Conservation (phyloP, 2,797 vertebrate genomes). For the Onychomys leucogaster region DNA sequence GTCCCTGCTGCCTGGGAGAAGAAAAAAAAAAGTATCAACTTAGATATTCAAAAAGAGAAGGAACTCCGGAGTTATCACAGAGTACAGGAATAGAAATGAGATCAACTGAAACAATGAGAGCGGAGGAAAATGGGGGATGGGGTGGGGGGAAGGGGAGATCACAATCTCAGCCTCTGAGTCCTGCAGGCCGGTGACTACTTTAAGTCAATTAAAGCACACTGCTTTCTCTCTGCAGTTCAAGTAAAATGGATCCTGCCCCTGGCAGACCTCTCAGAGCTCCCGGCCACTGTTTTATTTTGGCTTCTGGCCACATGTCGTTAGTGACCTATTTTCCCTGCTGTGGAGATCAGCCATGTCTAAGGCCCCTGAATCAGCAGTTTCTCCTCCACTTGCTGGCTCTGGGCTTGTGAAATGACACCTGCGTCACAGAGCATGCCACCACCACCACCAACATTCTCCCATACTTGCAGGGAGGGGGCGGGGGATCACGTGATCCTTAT, state of each 20-base stretch:
- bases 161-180: conserved; percentile 55
- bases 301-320: conserved; percentile 84
- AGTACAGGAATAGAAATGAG: conserved; percentile 74
- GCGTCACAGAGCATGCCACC: background rate
- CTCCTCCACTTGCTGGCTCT: conserved; percentile 66
- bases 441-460: background rate
- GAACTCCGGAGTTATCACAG: conserved; percentile 70
- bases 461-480: fast-evolving
- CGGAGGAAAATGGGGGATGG: conserved; percentile 76
- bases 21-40: background rate
- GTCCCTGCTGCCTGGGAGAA: background rate
- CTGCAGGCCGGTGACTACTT: conserved; percentile 70
- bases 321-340: conserved; percentile 88
- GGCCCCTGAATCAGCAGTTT: conserved; percentile 87
- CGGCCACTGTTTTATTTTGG: conserved; percentile 81
- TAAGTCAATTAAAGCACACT: conserved; percentile 80
- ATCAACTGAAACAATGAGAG: conserved; percentile 78
- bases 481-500: background rate
- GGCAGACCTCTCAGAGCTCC: conserved; percentile 75
- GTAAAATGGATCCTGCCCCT: conserved; percentile 79
- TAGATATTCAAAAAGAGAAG: conserved; percentile 70
- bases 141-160: background rate
- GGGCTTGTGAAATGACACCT: conserved; percentile 64
- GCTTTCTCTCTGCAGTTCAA: conserved; percentile 79
- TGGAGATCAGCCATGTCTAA: conserved; percentile 82